Percentiles rank a stretch among this genome's conserved stretches.
Evolutionary conservation across 2,888 invertebrate genomes (phyloP).

Genomic region (Polietes domitor): DNA sequence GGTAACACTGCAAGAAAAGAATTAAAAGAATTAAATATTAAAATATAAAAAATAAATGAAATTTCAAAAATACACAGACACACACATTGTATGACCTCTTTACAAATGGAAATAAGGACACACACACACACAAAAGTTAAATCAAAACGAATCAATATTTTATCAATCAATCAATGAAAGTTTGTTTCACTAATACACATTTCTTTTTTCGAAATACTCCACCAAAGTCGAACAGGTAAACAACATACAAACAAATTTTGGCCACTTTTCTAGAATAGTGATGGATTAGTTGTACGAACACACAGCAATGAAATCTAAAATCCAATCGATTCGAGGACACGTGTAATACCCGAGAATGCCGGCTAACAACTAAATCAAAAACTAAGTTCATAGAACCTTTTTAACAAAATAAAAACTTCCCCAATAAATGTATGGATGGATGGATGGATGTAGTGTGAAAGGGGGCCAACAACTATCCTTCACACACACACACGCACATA

Average conservation of each 20-base stretch:
- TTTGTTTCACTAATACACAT: not conserved
- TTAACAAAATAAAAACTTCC: conserved; percentile 28
- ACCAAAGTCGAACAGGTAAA: not conserved
- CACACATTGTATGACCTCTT: not conserved
- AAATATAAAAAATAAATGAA: not conserved
- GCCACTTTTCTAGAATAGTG: not conserved
- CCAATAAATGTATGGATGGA: not conserved
- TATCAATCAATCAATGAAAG: conserved; percentile 2
- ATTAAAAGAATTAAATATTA: conserved; percentile 8
- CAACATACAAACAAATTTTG: not conserved
- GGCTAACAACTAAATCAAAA: conserved; percentile 64
- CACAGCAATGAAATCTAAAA: not conserved
- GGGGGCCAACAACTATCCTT: not conserved
- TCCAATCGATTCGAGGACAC: not conserved
- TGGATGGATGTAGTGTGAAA: not conserved
- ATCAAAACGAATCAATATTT: conserved; percentile 30
- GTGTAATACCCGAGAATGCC: conserved; percentile 60
- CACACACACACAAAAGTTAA: conserved; percentile 19
- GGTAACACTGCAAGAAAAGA: conserved; percentile 77
- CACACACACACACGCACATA: not conserved
- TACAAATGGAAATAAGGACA: not conserved
- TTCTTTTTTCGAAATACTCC: not conserved
- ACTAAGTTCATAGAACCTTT: conserved; percentile 59
- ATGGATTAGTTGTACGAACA: not conserved
- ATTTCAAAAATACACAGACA: not conserved